Evolutionary conservation across 2,113 vertebrate species (phyloP).

Genomic region (Misgurnus anguillicaudatus): DNA sequence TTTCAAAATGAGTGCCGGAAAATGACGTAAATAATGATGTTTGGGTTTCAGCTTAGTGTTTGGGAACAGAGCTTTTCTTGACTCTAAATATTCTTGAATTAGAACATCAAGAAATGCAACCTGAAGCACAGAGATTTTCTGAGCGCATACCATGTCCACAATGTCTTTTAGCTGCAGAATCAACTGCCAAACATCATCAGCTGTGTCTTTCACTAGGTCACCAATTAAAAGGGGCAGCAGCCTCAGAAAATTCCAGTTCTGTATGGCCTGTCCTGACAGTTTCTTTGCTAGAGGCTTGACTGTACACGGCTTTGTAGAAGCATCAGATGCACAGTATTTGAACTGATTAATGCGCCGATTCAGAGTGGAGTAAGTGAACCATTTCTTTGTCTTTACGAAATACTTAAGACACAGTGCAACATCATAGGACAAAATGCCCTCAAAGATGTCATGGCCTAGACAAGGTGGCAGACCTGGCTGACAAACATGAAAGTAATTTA

Average conservation of each 20-base stretch:
- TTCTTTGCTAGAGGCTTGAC: conserved; percentile 42
- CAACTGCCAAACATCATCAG: conserved; percentile 8
- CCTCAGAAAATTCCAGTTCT: conserved; percentile 59
- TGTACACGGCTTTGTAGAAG: conserved; percentile 50
- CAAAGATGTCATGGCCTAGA: too few species aligned
- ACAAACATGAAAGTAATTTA: too few species aligned
- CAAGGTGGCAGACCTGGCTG: too few species aligned
- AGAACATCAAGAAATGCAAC: conserved; percentile 44
- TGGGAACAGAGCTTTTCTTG: conserved; percentile 39
- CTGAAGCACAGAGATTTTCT: conserved; percentile 5
- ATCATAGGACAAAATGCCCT: conserved; percentile 20
- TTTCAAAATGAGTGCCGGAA: conserved; percentile 31
- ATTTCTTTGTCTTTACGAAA: conserved; percentile 48
- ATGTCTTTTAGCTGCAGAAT: conserved; percentile 38
- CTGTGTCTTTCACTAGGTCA: conserved; percentile 8
- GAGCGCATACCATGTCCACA: not conserved
- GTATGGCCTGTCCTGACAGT: conserved; percentile 53
- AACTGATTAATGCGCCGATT: conserved; percentile 56
- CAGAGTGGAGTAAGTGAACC: conserved; percentile 49
- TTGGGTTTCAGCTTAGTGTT: conserved; percentile 45
- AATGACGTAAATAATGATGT: conserved; percentile 38
- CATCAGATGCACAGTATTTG: conserved; percentile 51
- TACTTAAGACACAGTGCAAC: conserved; percentile 50
- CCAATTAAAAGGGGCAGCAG: conserved; percentile 50
- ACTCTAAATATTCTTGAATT: conserved; percentile 52